These are phyloP conservation scores for Gadopsis bispinosus DNA, from an alignment of 2,797 vertebrate genomes.

Conservation along the genomic window DNA sequence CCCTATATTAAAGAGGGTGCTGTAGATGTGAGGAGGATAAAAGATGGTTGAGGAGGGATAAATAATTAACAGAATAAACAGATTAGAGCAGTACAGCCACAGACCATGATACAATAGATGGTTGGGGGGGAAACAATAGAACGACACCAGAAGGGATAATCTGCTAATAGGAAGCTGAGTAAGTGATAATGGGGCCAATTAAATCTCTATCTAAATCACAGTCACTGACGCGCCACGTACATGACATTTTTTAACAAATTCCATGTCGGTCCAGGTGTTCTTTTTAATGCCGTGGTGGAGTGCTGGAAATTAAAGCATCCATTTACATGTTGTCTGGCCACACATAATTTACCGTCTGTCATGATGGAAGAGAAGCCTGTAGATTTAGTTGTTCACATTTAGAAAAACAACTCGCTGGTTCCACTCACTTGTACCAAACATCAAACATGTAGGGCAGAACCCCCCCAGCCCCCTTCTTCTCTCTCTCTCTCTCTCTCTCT, in stretches of 20 bases:
- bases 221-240: constrained; percentile 5
- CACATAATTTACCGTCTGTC: background rate
- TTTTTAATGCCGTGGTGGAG: background rate
- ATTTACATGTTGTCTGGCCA: constrained; percentile 31
- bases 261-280: background rate
- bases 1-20: constrained; percentile 51
- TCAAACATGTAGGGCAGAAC: background rate
- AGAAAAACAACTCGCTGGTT: background rate
- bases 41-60: constrained; percentile 30
- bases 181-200: constrained; percentile 78
- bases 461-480: too few relatives aligned
- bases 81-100: constrained; percentile 54
- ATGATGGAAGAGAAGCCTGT: background rate
- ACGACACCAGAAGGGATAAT: constrained; percentile 73
- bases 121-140: constrained; percentile 57
- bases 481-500: too few relatives aligned
- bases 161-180: constrained; percentile 74
- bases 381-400: background rate
- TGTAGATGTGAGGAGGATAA: constrained; percentile 60
- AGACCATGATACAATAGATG: constrained; percentile 51
- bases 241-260: constrained; percentile 5
- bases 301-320: constrained; percentile 21
- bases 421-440: background rate
- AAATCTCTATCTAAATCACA: constrained; percentile 56
- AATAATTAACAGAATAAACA: constrained; percentile 28